Evolutionary conservation across 2,888 invertebrate genomes (phyloP), one percentile per base, ranked within the genome.

Genomic region (Cerastis leucographa): DNA sequence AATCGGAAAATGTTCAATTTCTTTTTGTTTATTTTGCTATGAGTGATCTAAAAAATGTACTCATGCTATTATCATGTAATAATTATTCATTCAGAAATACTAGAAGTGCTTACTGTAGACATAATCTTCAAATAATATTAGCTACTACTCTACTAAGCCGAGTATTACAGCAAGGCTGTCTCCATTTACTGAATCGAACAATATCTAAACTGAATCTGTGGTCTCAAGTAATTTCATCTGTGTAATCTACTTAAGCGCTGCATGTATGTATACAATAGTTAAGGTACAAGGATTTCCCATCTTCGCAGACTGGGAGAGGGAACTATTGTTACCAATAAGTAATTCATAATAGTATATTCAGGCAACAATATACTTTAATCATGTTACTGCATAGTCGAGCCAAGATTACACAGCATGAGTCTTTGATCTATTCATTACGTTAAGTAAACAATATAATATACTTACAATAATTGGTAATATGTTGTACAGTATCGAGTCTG

Each of bases 181-280:
- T 81, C 79, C 66, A 85, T 84, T 85, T 84, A 83, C 76, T 78
- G 75, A 89, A 86, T 86, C 77, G 78, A 81, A 85, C 80, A 78
- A 83, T 85, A 86, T 77, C 68, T 75, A 71, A 75, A 68, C 75
- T 79, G 74, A 59, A 74, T 81, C 71, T 82, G 77, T 78, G 78
- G 80, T 84, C 49, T 82, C 76, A 83, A 78, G 76, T 83, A 87
- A 88, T 87, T 84, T 86, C 76, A 71, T 79, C 62, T 65, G 62
- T 84, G 80, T 84, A 84, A 83, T 86, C 74, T 79, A 71, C 74
- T 78, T 79, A 83, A 76, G 59, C 72, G 71, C 65, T 80, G 84
- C 76, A 87, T 85, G 62, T 59, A 72, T 68, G 74, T 74, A 72
- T 78, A 83, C 67, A 75, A 80, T 82, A 68, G 78, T 80, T 71